Evolutionary conservation across 2,888 invertebrate genomes (phyloP), one percentile per base, ranked within the genome.

Genomic region (Drosophila kanekoi): DNA sequence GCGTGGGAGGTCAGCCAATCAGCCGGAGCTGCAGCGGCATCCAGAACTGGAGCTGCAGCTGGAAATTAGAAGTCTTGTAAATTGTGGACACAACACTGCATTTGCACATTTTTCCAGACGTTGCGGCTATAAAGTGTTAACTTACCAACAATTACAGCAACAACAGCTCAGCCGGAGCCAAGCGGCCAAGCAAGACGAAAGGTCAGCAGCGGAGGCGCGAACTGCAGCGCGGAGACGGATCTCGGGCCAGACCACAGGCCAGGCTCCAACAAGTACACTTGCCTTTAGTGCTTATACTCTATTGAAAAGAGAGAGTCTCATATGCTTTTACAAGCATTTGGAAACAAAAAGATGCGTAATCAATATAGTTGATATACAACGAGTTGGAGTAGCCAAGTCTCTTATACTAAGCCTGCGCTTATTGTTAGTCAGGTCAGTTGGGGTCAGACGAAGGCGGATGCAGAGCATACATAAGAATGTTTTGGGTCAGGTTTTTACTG

Each of bases 71-170:
- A 59, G 71, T 47, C 51, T 63, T 76, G 37, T 51, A 71, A 63
- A 63, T 54, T 45, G 28, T 44, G 14, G 37, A 32, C 47, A 35
- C 56, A 70, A 76, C 70, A 76, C 54, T 69, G 54, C 43, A 23
- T 23, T 23, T 23, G 23, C 28, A 49, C n/a, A 65, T 65, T 49
- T 38, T 47, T 18, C 41, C 28, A 45, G 16, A 62, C 16, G 33
- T 20, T 64, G 43, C 43, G 71, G 59, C 61, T 35, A 54, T 56
- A 58, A 79, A 59, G 77, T 73, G 68, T 63, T 72, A 58, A 66
- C 65, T 66, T 52, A 53, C 41, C 32, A 49, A 16, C 56, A 60
- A 18, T 10, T 13, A 4, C 14, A 67, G 37, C 23, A 41, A 6
- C 8, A 52, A 32, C 45, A 45, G 13, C 33, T 23, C 38, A 1